Evolutionary conservation across 2,797 vertebrate species (phyloP).

Genomic region (Steatocranus sp.): DNA sequence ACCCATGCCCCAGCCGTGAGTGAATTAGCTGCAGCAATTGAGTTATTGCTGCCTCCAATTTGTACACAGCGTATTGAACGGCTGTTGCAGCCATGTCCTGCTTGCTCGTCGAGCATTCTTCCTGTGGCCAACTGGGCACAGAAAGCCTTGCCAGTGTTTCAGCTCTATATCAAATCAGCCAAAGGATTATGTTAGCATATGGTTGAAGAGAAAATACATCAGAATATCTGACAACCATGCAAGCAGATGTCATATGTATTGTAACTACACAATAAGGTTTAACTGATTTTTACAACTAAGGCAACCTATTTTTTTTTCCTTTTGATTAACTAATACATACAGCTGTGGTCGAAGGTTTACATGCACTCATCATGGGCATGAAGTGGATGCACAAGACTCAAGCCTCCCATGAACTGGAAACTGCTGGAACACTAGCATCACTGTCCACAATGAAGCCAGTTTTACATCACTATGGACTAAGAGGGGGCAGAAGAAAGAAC

Average conservation of each 20-base stretch:
- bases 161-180: slow-evolving; percentile 12
- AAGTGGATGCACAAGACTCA: no score
- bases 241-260: background rate
- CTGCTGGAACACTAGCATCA: no score
- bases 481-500: no score
- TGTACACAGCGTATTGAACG: slow-evolving; percentile 74
- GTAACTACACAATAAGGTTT: background rate
- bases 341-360: background rate
- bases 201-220: slow-evolving; percentile 6
- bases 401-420: no score
- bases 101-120: slow-evolving; percentile 53
- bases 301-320: background rate
- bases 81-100: slow-evolving; percentile 67
- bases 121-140: slow-evolving; percentile 41
- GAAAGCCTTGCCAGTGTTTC: slow-evolving; percentile 4
- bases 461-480: no score
- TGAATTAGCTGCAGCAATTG: slow-evolving; percentile 80
- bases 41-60: slow-evolving; percentile 81
- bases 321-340: background rate
- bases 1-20: slow-evolving; percentile 68
- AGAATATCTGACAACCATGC: background rate
- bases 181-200: slow-evolving; percentile 14
- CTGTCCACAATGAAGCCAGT: no score
- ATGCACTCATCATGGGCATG: background rate
- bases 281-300: background rate